phyloP scores from a whole-genome alignment of 2,113 vertebrate genomes.

The Rhinolophus sinicus region DNA sequence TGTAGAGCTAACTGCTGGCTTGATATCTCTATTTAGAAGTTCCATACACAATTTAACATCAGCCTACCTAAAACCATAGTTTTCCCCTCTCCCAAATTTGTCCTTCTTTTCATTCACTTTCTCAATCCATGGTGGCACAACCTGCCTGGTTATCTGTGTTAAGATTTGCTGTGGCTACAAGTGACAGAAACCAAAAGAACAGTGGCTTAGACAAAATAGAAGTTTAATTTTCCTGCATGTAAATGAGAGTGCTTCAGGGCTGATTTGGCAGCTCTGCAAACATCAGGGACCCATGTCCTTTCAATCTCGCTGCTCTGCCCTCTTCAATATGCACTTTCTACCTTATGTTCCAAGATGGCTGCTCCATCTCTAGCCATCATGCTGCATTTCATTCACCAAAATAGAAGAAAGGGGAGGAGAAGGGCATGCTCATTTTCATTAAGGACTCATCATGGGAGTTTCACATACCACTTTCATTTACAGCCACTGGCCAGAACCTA shows the following conservation, averaged over 20 bases:
- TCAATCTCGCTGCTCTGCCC: background rate
- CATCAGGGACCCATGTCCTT: background rate
- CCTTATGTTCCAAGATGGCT: background rate
- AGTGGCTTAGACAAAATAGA: constrained; percentile 7
- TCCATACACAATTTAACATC: background rate
- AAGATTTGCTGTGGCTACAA: background rate
- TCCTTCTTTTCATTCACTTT: background rate
- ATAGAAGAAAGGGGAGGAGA: background rate
- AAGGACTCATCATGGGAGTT: background rate
- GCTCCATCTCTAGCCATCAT: background rate
- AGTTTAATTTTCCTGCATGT: background rate
- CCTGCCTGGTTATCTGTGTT: constrained; percentile 14
- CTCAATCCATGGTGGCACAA: background rate
- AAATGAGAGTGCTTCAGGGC: background rate
- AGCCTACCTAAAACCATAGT: background rate
- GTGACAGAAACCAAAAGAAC: constrained; percentile 13
- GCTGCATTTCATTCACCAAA: background rate
- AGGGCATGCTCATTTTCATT: background rate
- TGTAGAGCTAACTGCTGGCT: background rate
- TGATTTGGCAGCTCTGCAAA: background rate
- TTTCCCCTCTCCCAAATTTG: background rate
- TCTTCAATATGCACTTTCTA: background rate
- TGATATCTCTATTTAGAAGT: background rate
- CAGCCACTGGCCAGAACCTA: background rate
- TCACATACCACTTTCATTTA: background rate